Evolutionary conservation across 2,797 vertebrate genomes (phyloP), one percentile per base, ranked within the genome.

Genomic region (Perdix hodgsoniae): DNA sequence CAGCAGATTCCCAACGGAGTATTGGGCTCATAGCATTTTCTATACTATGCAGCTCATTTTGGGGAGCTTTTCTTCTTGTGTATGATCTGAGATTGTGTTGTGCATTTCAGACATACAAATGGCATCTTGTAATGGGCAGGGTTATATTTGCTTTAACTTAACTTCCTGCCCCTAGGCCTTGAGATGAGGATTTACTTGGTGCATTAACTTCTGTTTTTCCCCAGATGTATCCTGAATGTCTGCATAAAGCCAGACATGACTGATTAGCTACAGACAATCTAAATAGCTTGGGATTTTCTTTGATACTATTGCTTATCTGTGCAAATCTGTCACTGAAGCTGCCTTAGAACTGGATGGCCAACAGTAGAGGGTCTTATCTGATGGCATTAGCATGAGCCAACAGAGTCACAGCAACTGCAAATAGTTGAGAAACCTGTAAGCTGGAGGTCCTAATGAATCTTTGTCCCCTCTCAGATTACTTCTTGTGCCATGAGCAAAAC

Each of bases 241-340:
- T 33, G 3, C 5, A 0, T 47, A 31, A 11, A 72, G 47, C 23
- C 1, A 2, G 64, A 37, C 1, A 2, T 10, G 49, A 31, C 35
- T 56, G 50, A 60, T 83, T 35, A 33, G 4, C 49, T 40, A 10
- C 1, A 66, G 42, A 69, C 65, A 57, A 83, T 4, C 6, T 66
- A 5, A 7, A 5, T 14, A 6, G 22, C 57, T 52, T 49, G 33
- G 11, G 6, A 7, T 44, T 86, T 72, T 61, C 29, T 45, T 12
- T 42, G 15, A 21, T 72, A 7, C 2, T 33, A 11, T 22, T 71
- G 27, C 8, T 61, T 57, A 8, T 26, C 60, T 71, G 35, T 27
- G 37, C 63, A 72, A 66, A 76, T 14, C n/a, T 35, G 23, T 45
- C 9, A 31, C 23, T 56, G 65, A 79, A 63, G 29, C 42, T 89